Base-by-base conservation (phyloP, 1,140 invertebrate species). In the Bombus pyrosoma region DNA sequence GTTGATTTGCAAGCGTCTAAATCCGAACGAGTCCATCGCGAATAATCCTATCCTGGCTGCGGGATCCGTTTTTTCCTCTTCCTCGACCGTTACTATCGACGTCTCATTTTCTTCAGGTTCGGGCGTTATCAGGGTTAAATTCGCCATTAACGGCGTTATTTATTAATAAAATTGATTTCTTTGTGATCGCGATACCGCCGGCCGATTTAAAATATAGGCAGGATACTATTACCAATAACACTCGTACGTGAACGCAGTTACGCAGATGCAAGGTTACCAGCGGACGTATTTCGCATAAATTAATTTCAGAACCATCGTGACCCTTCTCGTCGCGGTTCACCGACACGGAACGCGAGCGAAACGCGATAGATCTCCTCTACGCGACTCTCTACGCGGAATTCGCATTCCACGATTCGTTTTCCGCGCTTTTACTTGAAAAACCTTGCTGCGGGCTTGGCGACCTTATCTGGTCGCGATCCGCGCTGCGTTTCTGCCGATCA, bases 231-330 rank as follows among this genome's bases (percentile, higher is more conserved):
- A 22, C 18, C 18, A 53, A 53, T 22, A 80, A 84, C 37, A 69
- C 73, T 47, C 76, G 81, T 43, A 86, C 86, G 83, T 72, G 15
- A 79, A 81, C 83, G 25, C 2, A 1, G 59, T 18, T 47, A 62
- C n/a, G 43, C 41, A 18, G 13, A 25, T 5, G 73, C 81, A 87
- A 89, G 84, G 81, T 89, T 89, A 84, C 83, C 81, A 1, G 74
- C 69, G 82, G 68, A 41, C 9, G 15, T 57, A 43, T 79, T 80
- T 59, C 72, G 86, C 82, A 86, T 89, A 88, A 91, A 89, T 91
- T 86, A 85, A 89, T 88, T 85, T 72, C 83, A 62, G 76, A 80
- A 80, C 13, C 83, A 80, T 80, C 83, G 83, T 72, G 68, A 80
- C 76, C 83, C 62, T 62, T 13, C 39, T 62, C 32, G 83, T 85